phyloP scores from a whole-genome alignment of 2,888 invertebrate genomes.

The Laspeyria flexula region DNA sequence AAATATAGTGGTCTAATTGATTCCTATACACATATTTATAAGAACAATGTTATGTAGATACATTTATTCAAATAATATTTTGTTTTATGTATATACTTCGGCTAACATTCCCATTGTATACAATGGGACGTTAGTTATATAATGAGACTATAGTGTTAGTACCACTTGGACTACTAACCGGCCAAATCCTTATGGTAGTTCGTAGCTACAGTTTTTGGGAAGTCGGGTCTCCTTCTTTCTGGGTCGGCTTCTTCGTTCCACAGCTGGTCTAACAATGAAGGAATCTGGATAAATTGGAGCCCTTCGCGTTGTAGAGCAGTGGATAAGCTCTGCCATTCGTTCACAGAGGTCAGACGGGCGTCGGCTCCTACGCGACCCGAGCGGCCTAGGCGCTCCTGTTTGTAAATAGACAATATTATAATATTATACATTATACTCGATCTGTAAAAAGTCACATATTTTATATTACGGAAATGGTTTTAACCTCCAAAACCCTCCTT shows the following conservation, averaged over 20 bases:
- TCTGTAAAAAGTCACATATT: too few relatives aligned
- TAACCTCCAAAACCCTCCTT: too few relatives aligned
- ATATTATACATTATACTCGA: too few relatives aligned
- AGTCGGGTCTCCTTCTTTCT: conserved; percentile 80
- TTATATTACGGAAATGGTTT: too few relatives aligned
- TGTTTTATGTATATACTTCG: too few relatives aligned
- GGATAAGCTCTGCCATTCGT: conserved; percentile 88
- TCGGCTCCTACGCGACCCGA: conserved; percentile 90
- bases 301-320: conserved; percentile 81
- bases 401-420: conserved; percentile 3
- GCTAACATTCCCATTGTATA: too few relatives aligned
- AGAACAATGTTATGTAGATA: too few relatives aligned
- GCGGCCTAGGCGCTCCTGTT: conserved; percentile 65
- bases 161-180: conserved; percentile 72
- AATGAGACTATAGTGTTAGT: background rate
- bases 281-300: conserved; percentile 85
- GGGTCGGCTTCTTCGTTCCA: conserved; percentile 87
- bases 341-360: conserved; percentile 89
- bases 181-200: conserved; percentile 87
- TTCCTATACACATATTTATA: too few relatives aligned
- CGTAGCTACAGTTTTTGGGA: conserved; percentile 87
- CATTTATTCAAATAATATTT: too few relatives aligned
- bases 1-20: too few relatives aligned
- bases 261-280: conserved; percentile 91
- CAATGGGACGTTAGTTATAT: too few relatives aligned